Conservation (phyloP, 2,113 vertebrate species). For the Tupaia tana region DNA sequence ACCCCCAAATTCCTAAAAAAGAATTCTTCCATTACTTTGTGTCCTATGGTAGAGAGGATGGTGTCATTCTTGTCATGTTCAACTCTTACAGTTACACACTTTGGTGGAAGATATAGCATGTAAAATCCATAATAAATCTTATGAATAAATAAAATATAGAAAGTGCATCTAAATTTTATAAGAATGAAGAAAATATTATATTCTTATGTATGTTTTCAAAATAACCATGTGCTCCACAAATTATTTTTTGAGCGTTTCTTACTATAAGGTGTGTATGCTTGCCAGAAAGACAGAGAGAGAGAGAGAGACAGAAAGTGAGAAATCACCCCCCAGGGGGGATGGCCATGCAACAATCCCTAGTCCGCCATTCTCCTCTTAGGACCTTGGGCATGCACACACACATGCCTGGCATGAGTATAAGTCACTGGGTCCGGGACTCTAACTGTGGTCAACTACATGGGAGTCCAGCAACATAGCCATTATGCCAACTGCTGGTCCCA, state of each 20-base stretch:
- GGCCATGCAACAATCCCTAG: too few species aligned
- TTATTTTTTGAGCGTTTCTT: neutral
- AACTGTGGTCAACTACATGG: too few species aligned
- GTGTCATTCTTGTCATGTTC: neutral
- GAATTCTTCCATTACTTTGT: neutral
- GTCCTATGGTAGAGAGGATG: neutral
- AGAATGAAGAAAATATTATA: neutral
- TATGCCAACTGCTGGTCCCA: too few species aligned
- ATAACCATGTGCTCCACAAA: neutral
- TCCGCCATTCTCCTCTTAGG: too few species aligned
- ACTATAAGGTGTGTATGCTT: too few species aligned
- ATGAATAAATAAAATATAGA: neutral
- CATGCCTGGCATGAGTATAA: too few species aligned
- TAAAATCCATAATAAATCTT: neutral
- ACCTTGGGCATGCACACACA: too few species aligned
- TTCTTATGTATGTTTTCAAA: neutral
- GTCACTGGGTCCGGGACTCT: too few species aligned
- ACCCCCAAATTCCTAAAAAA: neutral
- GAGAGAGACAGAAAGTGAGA: too few species aligned
- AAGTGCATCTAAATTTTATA: neutral
- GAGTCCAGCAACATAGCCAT: too few species aligned
- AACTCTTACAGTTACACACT: neutral
- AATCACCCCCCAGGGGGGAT: too few species aligned
- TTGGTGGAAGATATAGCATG: neutral
- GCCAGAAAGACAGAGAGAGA: too few species aligned